These are phyloP conservation scores for Thunnus maccoyii DNA, from an alignment of 2,113 vertebrate species.

Conservation along the genomic window DNA sequence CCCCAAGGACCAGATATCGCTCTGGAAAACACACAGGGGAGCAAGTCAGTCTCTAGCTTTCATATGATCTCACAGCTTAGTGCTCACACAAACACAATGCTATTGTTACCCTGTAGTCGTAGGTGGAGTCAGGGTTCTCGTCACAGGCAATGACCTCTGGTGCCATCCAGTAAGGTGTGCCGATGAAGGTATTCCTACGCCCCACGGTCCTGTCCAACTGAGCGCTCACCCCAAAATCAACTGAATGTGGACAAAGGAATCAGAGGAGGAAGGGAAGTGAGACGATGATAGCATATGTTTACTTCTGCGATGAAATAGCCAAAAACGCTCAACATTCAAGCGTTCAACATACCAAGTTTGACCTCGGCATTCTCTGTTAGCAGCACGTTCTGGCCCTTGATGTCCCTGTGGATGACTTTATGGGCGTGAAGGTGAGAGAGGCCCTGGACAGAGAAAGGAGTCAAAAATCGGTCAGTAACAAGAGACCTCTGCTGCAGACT, in stretches of 20 bases:
- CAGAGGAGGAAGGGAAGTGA: background rate
- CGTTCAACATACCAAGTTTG: constrained; percentile 88
- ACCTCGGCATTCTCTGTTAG: constrained; percentile 95
- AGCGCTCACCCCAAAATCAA: constrained; percentile 95
- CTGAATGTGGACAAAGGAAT: constrained; percentile 71
- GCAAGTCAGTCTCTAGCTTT: background rate
- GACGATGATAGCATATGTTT: background rate
- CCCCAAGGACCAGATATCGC: constrained; percentile 94
- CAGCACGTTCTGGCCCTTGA: constrained; percentile 95
- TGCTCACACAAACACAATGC: background rate
- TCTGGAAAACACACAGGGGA: constrained; percentile 79
- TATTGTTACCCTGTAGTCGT: constrained; percentile 91
- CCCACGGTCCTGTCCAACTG: constrained; percentile 94
- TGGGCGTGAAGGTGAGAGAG: constrained; percentile 93
- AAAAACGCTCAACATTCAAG: background rate
- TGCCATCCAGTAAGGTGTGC: constrained; percentile 97
- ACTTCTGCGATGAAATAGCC: background rate
- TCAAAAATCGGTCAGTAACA: constrained; percentile 1
- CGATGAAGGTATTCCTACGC: constrained; percentile 94
- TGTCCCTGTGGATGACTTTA: constrained; percentile 95
- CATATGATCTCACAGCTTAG: background rate
- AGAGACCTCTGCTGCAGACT: background rate
- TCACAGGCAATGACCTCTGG: constrained; percentile 95
- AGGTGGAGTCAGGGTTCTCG: constrained; percentile 95
- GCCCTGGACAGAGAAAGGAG: constrained; percentile 82